Conservation (phyloP, 2,888 invertebrate genomes). For the Synergus laeviventris region DNA sequence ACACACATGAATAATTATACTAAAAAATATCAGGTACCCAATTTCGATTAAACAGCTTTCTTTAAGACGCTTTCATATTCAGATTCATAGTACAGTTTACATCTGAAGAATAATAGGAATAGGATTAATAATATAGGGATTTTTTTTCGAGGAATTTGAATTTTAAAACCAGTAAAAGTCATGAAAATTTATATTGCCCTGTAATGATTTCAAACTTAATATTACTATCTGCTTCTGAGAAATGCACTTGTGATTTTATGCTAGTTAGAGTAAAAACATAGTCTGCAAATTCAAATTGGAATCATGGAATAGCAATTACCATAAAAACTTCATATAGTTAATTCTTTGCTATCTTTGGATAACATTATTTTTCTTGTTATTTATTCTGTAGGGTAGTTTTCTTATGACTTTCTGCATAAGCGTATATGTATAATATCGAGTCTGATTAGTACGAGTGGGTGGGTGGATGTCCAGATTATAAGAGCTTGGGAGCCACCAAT, state of each 20-base stretch:
- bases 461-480: slow-evolving; percentile 47
- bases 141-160: too few species aligned
- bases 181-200: too few species aligned
- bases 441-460: slow-evolving; percentile 41
- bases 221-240: too few species aligned
- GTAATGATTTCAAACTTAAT: too few species aligned
- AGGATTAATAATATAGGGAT: too few species aligned
- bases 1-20: not conserved
- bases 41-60: not conserved
- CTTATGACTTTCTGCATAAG: not conserved
- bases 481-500: slow-evolving; percentile 43
- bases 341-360: not conserved
- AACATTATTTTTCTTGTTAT: not conserved
- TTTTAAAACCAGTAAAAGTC: too few species aligned
- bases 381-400: not conserved
- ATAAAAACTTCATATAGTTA: not conserved
- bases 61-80: not conserved
- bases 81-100: not conserved
- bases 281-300: too few species aligned
- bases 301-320: not conserved
- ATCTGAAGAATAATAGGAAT: too few species aligned
- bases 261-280: too few species aligned
- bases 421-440: not conserved
- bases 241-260: too few species aligned
- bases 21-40: not conserved